Evolutionary conservation across 1,140 invertebrate species (phyloP).

Genomic region (Zaprionus ghesquierei): DNA sequence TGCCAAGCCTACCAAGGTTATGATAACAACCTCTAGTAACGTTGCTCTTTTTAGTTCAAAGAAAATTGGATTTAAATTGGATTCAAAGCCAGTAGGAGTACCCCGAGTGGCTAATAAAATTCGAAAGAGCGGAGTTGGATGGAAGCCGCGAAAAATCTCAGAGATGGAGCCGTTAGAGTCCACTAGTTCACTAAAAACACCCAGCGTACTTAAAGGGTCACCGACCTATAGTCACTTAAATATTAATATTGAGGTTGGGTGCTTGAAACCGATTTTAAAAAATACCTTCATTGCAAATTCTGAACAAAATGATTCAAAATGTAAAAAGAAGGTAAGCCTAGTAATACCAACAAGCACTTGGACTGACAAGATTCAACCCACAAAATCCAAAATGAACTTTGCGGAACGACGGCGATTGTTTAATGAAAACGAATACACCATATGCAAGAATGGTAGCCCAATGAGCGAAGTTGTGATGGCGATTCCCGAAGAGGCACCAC

Average conservation of each 20-base stretch:
- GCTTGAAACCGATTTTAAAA: neutral
- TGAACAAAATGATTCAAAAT: neutral
- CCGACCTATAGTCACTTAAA: too few species aligned
- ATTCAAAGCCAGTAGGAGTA: too few species aligned
- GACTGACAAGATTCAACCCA: neutral
- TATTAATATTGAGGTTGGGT: neutral
- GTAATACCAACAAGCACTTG: neutral
- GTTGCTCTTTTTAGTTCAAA: too few species aligned
- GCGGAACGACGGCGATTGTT: conserved; percentile 31
- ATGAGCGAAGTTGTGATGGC: conserved; percentile 43
- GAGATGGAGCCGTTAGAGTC: too few species aligned
- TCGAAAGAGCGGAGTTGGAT: too few species aligned
- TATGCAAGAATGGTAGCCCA: conserved; percentile 37
- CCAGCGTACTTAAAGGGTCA: too few species aligned
- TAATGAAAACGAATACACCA: conserved; percentile 49
- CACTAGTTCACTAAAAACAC: too few species aligned
- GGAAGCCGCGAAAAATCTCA: too few species aligned
- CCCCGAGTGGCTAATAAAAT: too few species aligned
- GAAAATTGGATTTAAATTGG: too few species aligned
- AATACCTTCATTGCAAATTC: neutral
- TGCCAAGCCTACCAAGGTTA: too few species aligned
- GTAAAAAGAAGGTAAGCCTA: neutral
- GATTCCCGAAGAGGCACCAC: neutral
- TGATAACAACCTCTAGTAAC: too few species aligned
- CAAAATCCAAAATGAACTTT: conserved; percentile 1